Evolutionary conservation across 2,888 invertebrate genomes (phyloP), one percentile per base, ranked within the genome.

Genomic region (Cynaeus angustus): DNA sequence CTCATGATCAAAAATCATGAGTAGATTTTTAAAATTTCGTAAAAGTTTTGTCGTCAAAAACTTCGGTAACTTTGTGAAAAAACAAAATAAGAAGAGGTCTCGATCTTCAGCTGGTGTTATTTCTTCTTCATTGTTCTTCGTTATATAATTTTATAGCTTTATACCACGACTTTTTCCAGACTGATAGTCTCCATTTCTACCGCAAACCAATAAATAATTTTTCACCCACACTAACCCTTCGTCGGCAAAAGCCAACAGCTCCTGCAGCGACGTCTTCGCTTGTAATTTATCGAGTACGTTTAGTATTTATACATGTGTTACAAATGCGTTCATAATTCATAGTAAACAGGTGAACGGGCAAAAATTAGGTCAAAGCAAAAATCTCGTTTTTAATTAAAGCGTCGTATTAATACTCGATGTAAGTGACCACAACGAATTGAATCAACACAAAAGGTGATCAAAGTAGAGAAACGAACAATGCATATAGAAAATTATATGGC

Each of bases 271-370:
- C 71, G 74, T 53, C 53, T 50, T 50, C 72, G 68, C 71, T 62
- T 45, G 67, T 82, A 81, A 83, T 83, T 83, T 83, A 83, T 83
- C 72, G 80, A 72, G 76, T 77, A 77, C 79, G 79, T 79, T 79
- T 77, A 75, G 78, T 82, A 83, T 83, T 83, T 82, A 82, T 82
- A 83, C 82, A 82, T 81, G 77, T 82, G 81, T 78, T 80, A 77
- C 73, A 74, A 78, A 73, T 75, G 70, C 76, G 75, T 76, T 78
- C 80, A 82, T 83, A 83, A 83, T 80, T 83, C 82, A 83, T 81
- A 74, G 79, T 78, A 70, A 72, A 73, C 72, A 73, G 71, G 74
- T 73, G 76, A 73, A 73, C 69, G 59, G n/a, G 62, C 69, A 70
- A 53, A 59, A 74, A 73, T 72, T 76, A 61, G 74, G 74, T 74